Conservation (phyloP, 2,113 vertebrate genomes). For the Ophiodon elongatus region DNA sequence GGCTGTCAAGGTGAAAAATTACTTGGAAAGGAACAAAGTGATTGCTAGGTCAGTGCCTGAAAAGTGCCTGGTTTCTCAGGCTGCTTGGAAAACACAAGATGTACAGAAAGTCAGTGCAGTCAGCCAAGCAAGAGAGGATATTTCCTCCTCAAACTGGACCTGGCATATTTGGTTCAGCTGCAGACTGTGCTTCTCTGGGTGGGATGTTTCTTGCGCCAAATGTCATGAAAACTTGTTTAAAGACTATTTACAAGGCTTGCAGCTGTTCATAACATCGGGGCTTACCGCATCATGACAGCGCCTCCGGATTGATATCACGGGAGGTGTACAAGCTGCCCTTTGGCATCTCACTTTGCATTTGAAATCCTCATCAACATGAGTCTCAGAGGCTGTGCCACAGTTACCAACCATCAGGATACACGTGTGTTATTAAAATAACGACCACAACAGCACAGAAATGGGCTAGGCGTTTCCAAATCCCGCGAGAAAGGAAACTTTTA, state of each 20-base stretch:
- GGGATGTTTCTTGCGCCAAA: conserved; percentile 52
- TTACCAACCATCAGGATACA: conserved; percentile 1
- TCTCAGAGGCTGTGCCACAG: conserved; percentile 1
- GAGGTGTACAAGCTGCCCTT: conserved; percentile 46
- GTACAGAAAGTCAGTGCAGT: conserved; percentile 27
- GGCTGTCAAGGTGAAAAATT: conserved; percentile 64
- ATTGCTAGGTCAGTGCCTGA: conserved; percentile 57
- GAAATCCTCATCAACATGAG: conserved; percentile 20
- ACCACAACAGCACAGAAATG: conserved; percentile 4
- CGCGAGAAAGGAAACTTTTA: not conserved
- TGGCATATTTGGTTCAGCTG: conserved; percentile 74
- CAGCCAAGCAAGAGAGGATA: conserved; percentile 45
- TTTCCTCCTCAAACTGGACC: conserved; percentile 68
- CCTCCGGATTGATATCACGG: conserved; percentile 8
- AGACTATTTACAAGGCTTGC: conserved; percentile 59
- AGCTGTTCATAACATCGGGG: conserved; percentile 38
- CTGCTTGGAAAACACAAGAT: conserved; percentile 37
- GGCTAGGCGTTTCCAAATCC: not conserved
- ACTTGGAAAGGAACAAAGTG: conserved; percentile 56
- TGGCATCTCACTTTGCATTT: conserved; percentile 31
- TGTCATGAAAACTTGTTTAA: conserved; percentile 67
- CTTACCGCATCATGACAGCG: conserved; percentile 35
- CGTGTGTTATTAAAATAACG: not conserved
- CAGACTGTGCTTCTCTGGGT: conserved; percentile 53
- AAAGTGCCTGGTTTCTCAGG: conserved; percentile 47